Evolutionary conservation across 1,140 invertebrate species (phyloP).

Genomic region (Bradysia coprophila): DNA sequence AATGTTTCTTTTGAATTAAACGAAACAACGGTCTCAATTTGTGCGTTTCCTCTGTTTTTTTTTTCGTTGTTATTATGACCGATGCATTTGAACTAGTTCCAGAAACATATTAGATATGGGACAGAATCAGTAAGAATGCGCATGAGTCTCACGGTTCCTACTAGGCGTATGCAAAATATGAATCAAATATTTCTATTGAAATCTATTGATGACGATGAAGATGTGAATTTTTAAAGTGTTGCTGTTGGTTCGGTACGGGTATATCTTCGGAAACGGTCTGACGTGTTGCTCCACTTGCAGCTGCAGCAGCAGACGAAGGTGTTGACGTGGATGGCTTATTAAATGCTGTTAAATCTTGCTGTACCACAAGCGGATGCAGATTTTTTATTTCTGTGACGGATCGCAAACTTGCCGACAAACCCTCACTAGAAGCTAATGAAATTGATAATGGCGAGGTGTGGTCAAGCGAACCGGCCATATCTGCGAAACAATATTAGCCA

Average conservation of each 20-base stretch:
- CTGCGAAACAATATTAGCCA: conserved; percentile 11
- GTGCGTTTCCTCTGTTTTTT: no score
- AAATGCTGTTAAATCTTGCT: not conserved
- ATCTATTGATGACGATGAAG: no score
- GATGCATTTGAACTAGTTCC: no score
- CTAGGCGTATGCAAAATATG: no score
- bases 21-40: no score
- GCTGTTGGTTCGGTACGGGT: not conserved
- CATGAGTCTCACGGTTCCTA: no score
- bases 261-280: not conserved
- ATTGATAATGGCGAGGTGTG: conserved; percentile 30
- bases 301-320: not conserved
- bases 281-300: not conserved
- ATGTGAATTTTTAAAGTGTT: not conserved
- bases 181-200: no score
- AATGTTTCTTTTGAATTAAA: no score
- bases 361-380: conserved; percentile 17
- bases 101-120: no score
- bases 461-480: conserved; percentile 26
- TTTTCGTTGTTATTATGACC: no score
- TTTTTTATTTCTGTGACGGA: conserved; percentile 24
- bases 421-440: conserved; percentile 33
- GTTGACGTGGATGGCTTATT: no score
- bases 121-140: no score
- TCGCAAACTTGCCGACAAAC: conserved; percentile 25